Evolutionary conservation across 2,888 invertebrate species (phyloP), one percentile per base, ranked within the genome.

Genomic region (Fragum fragum): DNA sequence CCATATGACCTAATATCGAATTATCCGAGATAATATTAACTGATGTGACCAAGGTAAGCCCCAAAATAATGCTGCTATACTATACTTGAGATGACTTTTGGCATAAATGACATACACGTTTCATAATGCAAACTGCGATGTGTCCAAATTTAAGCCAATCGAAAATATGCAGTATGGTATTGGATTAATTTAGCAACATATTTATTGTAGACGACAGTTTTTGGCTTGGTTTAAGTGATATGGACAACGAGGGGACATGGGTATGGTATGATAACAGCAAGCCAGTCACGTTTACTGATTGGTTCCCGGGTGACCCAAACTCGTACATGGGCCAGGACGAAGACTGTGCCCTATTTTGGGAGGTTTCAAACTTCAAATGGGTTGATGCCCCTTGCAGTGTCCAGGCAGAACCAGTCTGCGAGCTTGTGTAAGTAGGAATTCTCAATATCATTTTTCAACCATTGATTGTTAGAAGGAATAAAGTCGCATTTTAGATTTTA

Each of bases 301-400:
- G 66, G 66, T 66, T 66, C 36, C 66, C 66, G 23, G 66, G 66
- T 5, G 66, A 66, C 1, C 66, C 66, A 23, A 66, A 66, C 23
- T 66, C 66, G 1, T 66, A 42, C 42, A 21, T 23, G 42, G 66
- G 66, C n/a, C 26, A 26, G 26, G 66, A 66, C 23, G 66, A 66
- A 26, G 66, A 66, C 42, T 66, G 66, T 66, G 66, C 42, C 3
- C 23, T 66, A 36, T 66, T 66, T 42, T 66, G 66, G 66, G 66
- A 66, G 26, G 2, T 7, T 0, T 39, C 66, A 1, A 66, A 66
- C 26, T 66, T 42, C 23, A 42, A 66, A 23, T 66, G 66, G 66
- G 66, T 66, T 9, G 66, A 66, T 23, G 66, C 66, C 1, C 66
- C 66, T 9, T 66, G 66, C 42, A 18, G 18, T 36, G 14, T 18